phyloP scores from a whole-genome alignment of 2,797 vertebrate species.

The Kryptolebias ocellatus region DNA sequence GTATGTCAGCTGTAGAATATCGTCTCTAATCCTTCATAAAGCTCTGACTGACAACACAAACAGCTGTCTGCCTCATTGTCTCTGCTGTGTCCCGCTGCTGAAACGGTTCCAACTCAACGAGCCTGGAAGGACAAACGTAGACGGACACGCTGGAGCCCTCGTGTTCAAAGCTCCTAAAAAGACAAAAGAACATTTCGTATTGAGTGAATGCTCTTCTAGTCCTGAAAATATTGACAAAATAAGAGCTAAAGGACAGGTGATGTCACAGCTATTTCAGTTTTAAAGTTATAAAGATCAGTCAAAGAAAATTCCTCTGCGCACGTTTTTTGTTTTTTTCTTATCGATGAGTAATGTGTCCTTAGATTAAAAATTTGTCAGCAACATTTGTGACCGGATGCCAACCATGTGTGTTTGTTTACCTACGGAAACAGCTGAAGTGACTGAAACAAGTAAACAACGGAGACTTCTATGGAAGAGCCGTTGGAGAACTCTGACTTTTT shows the following conservation, averaged over 20 bases:
- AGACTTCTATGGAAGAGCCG: too few species aligned
- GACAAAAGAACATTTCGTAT: neutral
- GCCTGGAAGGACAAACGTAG: slow-evolving; percentile 23
- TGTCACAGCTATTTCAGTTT: too few species aligned
- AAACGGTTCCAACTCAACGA: slow-evolving; percentile 43
- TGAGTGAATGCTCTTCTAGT: neutral
- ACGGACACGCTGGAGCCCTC: neutral
- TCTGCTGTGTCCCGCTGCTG: slow-evolving; percentile 13
- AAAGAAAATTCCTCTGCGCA: too few species aligned
- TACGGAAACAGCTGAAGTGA: too few species aligned
- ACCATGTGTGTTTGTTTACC: too few species aligned
- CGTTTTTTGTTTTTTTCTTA: too few species aligned
- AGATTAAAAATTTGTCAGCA: too few species aligned
- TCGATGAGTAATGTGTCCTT: too few species aligned
- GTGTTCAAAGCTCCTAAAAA: slow-evolving; percentile 10
- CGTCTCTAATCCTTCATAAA: slow-evolving; percentile 72
- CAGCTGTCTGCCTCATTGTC: slow-evolving; percentile 60
- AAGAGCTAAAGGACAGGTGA: neutral
- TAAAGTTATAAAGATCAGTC: too few species aligned
- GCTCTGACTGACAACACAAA: slow-evolving; percentile 60
- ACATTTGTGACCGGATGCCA: too few species aligned
- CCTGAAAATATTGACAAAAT: neutral
- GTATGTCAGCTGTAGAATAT: slow-evolving; percentile 57
- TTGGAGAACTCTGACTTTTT: too few species aligned
- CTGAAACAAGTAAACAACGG: too few species aligned